Percentiles rank a stretch among this genome's conserved stretches.
Conservation (phyloP, 2,797 vertebrate species). For the Ammospiza maritima region DNA sequence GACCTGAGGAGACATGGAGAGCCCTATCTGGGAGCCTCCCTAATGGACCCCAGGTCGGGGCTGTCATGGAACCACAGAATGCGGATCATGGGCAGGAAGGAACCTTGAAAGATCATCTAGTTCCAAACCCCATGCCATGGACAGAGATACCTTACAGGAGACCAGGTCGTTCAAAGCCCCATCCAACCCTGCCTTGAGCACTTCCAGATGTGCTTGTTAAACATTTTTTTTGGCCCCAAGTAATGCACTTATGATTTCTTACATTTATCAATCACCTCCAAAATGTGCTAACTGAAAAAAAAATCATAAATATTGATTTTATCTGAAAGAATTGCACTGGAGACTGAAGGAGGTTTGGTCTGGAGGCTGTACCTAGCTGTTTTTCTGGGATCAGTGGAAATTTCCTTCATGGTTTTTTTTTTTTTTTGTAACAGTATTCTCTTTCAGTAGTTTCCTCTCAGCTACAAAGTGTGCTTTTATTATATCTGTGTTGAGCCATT, state of each 20-base stretch:
- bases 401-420: conserved; percentile 45
- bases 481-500: neutral
- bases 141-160: neutral
- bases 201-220: neutral
- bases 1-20: rapidly evolving
- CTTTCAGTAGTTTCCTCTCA: conserved; percentile 58
- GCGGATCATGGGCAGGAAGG: neutral
- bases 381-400: conserved; percentile 46
- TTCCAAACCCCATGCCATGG: neutral
- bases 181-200: neutral
- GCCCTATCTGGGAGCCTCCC: no score
- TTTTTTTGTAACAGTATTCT: conserved; percentile 56
- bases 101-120: neutral
- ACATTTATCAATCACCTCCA: neutral
- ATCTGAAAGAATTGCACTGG: neutral
- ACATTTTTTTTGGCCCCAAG: neutral
- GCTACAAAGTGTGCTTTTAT: conserved; percentile 49
- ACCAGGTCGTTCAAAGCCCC: neutral
- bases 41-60: rapidly evolving
- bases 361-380: neutral
- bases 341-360: neutral
- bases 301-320: neutral
- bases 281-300: neutral
- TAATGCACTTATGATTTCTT: neutral
- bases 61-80: neutral